A percentile compares a stretch with the other conserved stretches of the same genome.
Evolutionary conservation across 2,797 vertebrate genomes (phyloP).

Genomic region (Acipenser transmontanus): DNA sequence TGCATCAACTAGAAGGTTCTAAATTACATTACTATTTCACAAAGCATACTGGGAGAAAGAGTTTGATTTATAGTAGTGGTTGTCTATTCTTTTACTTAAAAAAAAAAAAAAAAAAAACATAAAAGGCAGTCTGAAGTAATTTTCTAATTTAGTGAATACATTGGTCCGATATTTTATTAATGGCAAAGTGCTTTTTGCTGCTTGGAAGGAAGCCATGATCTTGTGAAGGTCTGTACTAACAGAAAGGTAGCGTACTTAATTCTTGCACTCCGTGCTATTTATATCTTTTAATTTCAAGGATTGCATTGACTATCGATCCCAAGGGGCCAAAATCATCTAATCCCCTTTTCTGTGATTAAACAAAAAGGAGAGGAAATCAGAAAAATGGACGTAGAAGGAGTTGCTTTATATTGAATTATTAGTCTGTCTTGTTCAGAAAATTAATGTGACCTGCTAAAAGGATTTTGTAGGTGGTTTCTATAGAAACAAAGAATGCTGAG

Average conservation of each 20-base stretch:
- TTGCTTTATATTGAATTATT: conserved; percentile 35
- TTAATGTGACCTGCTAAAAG: conserved; percentile 39
- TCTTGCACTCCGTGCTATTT: conserved; percentile 40
- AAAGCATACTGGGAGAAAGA: conserved; percentile 32
- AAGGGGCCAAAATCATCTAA: conserved; percentile 43
- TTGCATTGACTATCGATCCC: conserved; percentile 32
- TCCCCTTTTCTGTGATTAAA: conserved; percentile 46
- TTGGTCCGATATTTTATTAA: conserved; percentile 57
- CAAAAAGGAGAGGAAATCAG: conserved; percentile 44
- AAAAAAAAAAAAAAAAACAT: conserved; percentile 30
- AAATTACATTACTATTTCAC: conserved; percentile 42
- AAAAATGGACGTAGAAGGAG: conserved; percentile 37
- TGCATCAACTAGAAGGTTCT: conserved; percentile 46
- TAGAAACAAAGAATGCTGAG: conserved; percentile 39
- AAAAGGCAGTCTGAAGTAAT: conserved; percentile 48
- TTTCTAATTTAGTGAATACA: conserved; percentile 54
- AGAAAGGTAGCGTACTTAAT: conserved; percentile 36
- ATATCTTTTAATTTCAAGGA: conserved; percentile 48
- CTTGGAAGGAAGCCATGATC: conserved; percentile 47
- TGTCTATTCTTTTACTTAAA: conserved; percentile 37
- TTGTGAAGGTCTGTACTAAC: conserved; percentile 33
- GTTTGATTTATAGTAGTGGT: conserved; percentile 51
- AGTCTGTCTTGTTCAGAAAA: conserved; percentile 51
- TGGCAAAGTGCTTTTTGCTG: conserved; percentile 49
- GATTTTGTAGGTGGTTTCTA: conserved; percentile 44